Evolutionary conservation across 2,797 vertebrate genomes (phyloP), one percentile per base, ranked within the genome.

Genomic region (Nyctibius grandis): DNA sequence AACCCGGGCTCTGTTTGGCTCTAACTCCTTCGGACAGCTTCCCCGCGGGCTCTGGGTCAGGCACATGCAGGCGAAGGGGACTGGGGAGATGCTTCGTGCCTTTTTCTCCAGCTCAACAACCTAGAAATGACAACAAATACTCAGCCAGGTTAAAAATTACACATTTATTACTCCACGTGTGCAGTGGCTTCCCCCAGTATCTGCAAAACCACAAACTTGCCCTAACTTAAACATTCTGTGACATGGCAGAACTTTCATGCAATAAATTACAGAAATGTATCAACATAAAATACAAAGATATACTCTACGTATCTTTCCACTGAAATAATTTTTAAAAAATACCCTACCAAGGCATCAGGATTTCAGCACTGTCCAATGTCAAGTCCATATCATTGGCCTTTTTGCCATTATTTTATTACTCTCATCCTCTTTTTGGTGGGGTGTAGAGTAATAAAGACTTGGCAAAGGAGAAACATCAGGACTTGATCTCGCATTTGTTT

Each of bases 161-260:
- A 89, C 75, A 60, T 97, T 97, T 97, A 97, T 97, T 96, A 97
- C 94, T 83, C 47, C 95, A 93, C 84, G 3, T 51, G 69, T 1
- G 81, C 89, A 73, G 72, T 88, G 92, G 86, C 69, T 90, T 69
- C 91, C 5, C 1, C 68, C 85, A 44, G 76, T 16, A 60, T 31
- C 88, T 92, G 91, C 91, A 94, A 60, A 86, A 93, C 85, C 95
- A 96, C 94, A 81, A 25, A 84, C 33, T 44, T 8, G 25, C 54
- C 61, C 4, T 74, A 91, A 96, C 77, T 87, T n/a, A 93, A 90
- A 85, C 61, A 67, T 10, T 61, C 50, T 18, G 79, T 61, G 94
- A 56, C 33, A 5, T 93, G 94, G 76, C 22, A 83, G 47, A 83
- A 65, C 29, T 48, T 47, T 85, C 97, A 97, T 97, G 97, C 96